These are phyloP conservation scores for Xenentodon cancila DNA, from an alignment of 2,797 vertebrate genomes.

Conservation along the genomic window DNA sequence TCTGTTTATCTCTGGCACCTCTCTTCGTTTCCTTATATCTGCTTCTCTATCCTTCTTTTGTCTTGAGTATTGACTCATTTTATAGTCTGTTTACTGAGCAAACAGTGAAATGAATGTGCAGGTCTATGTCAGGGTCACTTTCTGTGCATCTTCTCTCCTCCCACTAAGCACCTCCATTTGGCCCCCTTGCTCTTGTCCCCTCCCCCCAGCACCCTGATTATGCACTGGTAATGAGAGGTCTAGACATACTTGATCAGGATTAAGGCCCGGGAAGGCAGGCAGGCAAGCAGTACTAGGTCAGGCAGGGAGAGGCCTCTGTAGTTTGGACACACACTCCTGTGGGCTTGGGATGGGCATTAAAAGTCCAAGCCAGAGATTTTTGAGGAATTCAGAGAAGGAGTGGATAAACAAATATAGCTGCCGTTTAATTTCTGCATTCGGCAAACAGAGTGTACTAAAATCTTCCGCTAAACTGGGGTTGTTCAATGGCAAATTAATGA, in stretches of 20 bases:
- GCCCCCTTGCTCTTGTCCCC: slow-evolving; percentile 25
- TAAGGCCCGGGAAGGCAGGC: slow-evolving; percentile 67
- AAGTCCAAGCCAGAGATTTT: slow-evolving; percentile 47
- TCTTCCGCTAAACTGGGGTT: background rate
- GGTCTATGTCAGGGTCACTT: slow-evolving; percentile 70
- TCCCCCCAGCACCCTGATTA: slow-evolving; percentile 65
- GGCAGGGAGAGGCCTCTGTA: slow-evolving; percentile 56
- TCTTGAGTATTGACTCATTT: slow-evolving; percentile 45
- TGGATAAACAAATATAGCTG: slow-evolving; percentile 23
- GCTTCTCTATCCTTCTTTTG: slow-evolving; percentile 39
- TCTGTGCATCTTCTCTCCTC: slow-evolving; percentile 51
- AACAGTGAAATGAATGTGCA: slow-evolving; percentile 65
- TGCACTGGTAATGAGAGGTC: slow-evolving; percentile 81
- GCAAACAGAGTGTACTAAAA: background rate
- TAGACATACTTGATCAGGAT: slow-evolving; percentile 85
- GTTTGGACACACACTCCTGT: slow-evolving; percentile 49
- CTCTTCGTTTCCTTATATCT: slow-evolving; percentile 40
- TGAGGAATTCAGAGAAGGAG: slow-evolving; percentile 47
- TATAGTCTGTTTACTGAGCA: slow-evolving; percentile 52
- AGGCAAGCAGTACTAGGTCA: slow-evolving; percentile 61
- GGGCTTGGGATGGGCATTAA: slow-evolving; percentile 47
- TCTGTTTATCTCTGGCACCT: slow-evolving; percentile 56
- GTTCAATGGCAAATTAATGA: background rate
- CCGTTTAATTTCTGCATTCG: slow-evolving; percentile 33
- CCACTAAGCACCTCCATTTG: slow-evolving; percentile 32